A percentile compares a stretch with the other conserved stretches of the same genome.
phyloP scores from a whole-genome alignment of 2,888 invertebrate species.

The Drosophila maculinotata region DNA sequence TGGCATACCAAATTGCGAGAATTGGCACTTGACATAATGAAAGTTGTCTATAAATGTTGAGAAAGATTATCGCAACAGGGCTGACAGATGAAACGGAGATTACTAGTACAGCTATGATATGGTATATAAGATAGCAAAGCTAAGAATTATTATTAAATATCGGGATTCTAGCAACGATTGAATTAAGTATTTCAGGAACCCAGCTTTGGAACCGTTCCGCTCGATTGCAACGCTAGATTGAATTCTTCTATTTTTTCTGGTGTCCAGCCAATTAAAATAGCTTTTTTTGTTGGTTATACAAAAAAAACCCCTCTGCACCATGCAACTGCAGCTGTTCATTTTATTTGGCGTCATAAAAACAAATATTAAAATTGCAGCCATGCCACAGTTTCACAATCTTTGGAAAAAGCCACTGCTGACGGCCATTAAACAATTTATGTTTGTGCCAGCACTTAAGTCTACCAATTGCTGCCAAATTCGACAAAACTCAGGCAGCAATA shows the following conservation, averaged over 20 bases:
- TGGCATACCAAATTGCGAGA: slow-evolving; percentile 38
- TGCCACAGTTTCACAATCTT: slow-evolving; percentile 52
- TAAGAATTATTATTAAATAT: no score
- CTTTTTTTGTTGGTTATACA: slow-evolving; percentile 27
- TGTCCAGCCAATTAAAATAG: slow-evolving; percentile 45
- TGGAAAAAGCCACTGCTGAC: slow-evolving; percentile 40
- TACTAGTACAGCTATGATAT: neutral
- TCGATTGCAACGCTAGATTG: slow-evolving; percentile 35
- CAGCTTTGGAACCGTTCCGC: slow-evolving; percentile 2
- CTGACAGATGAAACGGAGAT: neutral
- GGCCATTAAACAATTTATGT: slow-evolving; percentile 76
- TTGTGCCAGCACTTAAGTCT: slow-evolving; percentile 65
- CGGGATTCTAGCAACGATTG: no score
- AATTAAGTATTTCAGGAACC: no score
- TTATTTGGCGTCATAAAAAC: slow-evolving; percentile 59
- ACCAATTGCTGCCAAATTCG: slow-evolving; percentile 66
- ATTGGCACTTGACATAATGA: slow-evolving; percentile 38
- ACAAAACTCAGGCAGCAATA: slow-evolving; percentile 59
- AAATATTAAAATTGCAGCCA: slow-evolving; percentile 66
- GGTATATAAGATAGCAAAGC: no score
- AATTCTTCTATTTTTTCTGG: slow-evolving; percentile 20
- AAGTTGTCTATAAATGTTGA: slow-evolving; percentile 37
- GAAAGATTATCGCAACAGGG: slow-evolving; percentile 19
- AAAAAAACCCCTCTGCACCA: slow-evolving; percentile 35
- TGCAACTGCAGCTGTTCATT: slow-evolving; percentile 64